Percentiles rank a stretch among this genome's conserved stretches.
phyloP scores from a whole-genome alignment of 2,888 invertebrate genomes.

The Thymelicus lineola region DNA sequence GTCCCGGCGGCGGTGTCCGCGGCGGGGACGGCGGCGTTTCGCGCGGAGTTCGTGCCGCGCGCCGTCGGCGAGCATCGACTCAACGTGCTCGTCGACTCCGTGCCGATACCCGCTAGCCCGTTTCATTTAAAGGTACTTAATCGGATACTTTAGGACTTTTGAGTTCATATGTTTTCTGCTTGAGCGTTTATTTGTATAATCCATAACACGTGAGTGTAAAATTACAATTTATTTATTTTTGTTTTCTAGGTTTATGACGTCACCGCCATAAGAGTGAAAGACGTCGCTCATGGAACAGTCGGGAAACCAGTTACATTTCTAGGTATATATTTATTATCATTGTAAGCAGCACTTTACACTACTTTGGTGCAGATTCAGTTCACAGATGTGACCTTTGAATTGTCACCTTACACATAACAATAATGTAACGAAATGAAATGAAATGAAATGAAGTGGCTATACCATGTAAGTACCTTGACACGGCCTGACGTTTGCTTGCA shows the following conservation, averaged over 20 bases:
- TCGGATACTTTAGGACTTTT: too few species aligned
- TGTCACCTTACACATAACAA: too few species aligned
- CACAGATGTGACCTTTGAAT: too few species aligned
- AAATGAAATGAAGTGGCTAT: too few species aligned
- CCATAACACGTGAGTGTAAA: background rate
- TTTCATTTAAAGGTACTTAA: conserved; percentile 93
- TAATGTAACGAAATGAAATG: too few species aligned
- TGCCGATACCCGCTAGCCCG: conserved; percentile 95
- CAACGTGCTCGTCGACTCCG: conserved; percentile 92
- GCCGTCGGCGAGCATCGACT: conserved; percentile 97
- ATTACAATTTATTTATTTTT: background rate
- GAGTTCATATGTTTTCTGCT: too few species aligned
- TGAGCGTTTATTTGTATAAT: background rate
- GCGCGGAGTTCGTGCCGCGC: conserved; percentile 96
- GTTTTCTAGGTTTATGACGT: conserved; percentile 93
- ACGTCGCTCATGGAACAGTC: conserved; percentile 94
- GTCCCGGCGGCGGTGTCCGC: conserved; percentile 95
- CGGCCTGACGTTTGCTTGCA: too few species aligned
- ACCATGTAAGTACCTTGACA: too few species aligned
- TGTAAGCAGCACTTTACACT: too few species aligned
- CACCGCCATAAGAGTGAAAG: conserved; percentile 96
- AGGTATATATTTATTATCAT: conserved; percentile 76
- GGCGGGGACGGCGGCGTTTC: conserved; percentile 92
- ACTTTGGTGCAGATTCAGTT: too few species aligned
- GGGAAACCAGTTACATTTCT: conserved; percentile 96